Percentiles rank a stretch among this genome's conserved stretches.
phyloP scores from a whole-genome alignment of 2,113 vertebrate genomes.

The Ceyx margarethae region DNA sequence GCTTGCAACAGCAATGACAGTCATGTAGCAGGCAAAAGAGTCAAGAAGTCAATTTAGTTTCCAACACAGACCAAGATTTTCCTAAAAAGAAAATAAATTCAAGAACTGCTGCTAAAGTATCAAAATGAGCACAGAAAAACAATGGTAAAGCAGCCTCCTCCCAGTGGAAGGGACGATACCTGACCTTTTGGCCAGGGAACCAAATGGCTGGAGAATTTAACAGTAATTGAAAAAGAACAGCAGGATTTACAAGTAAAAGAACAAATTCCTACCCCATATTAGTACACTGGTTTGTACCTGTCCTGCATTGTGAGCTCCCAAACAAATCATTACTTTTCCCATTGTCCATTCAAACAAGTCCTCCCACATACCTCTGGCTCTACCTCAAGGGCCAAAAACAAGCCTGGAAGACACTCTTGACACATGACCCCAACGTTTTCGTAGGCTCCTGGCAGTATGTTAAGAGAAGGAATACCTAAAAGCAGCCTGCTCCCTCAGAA shows the following conservation, averaged over 20 bases:
- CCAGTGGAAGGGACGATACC: background rate
- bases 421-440: background rate
- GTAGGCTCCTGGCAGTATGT: background rate
- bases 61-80: background rate
- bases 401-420: background rate
- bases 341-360: background rate
- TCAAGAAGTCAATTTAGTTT: background rate
- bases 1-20: background rate
- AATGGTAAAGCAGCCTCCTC: background rate
- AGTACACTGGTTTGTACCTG: background rate
- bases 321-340: background rate
- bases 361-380: background rate
- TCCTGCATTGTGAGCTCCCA: background rate
- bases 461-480: background rate
- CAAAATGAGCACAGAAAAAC: background rate
- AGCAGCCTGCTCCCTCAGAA: background rate
- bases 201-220: background rate
- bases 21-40: background rate
- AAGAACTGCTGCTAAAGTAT: background rate
- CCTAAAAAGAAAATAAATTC: background rate
- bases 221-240: background rate
- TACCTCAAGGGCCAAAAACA: background rate
- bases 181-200: background rate
- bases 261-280: background rate
- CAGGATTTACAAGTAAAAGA: background rate